Evolutionary conservation across 1,140 invertebrate genomes (phyloP), one percentile per base, ranked within the genome.

Genomic region (Drosophila mayri): DNA sequence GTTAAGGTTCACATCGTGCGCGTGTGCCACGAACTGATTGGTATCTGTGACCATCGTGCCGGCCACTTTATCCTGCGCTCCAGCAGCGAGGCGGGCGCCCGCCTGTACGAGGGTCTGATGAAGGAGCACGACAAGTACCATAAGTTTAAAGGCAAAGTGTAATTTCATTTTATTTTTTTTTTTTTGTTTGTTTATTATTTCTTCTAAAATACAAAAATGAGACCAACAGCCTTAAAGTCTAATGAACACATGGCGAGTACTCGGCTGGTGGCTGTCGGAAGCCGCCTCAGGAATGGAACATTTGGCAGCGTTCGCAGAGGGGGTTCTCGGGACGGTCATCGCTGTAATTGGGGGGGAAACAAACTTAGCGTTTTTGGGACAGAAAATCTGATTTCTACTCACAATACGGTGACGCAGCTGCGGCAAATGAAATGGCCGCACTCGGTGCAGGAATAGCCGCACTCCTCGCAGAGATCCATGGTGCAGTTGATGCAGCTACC

Each of bases 81-180:
- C 52, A 91, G 84, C 52, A 92, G 78, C 54, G 92, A 92, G 37
- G 92, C 92, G 1, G 88, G 86, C n/a, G 71, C 86, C 46, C 71
- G 85, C 3, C 61, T 92, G 43, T 93, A 92, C 35, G 90, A 92
- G 60, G 62, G 58, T 3, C 40, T 92, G 41, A 57, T 88, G 18
- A 92, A 91, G 72, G 92, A 93, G 50, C 87, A 92, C 57, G 72
- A 90, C 20, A 93, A 92, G 57, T 92, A 92, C 49, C 81, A 92
- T 75, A 93, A 91, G 40, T 93, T 93, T 54, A 79, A 86, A 11
- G 92, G 92, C 28, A 93, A 93, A 65, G 91, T 30, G 0, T 30
- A 30, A 7, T 92, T 11, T n/a, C 9, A n/a, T 73, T 54, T 14
- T 10, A 6, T 0, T 25, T 5, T 1, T 18, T 30, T 20, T 22